Conservation (phyloP, 2,797 vertebrate species). For the Anabas testudineus region DNA sequence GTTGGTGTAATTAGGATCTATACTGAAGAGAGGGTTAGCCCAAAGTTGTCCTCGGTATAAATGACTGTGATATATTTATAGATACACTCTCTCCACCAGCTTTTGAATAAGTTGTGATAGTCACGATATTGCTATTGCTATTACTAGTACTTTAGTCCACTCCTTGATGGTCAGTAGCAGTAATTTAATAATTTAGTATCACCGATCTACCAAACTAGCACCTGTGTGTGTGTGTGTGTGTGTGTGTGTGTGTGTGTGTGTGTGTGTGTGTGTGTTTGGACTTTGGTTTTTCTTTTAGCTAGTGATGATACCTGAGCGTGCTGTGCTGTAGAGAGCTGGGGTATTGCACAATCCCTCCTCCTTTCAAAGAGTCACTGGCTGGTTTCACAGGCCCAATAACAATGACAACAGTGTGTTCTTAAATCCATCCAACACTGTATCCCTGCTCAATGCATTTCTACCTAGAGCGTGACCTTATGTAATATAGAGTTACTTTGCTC, state of each 20-base stretch:
- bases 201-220: too few relatives aligned
- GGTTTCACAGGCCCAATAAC: conserved; percentile 36
- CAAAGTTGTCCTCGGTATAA: not conserved
- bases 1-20: too few relatives aligned
- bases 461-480: conserved; percentile 48
- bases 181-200: too few relatives aligned
- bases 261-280: too few relatives aligned
- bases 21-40: too few relatives aligned
- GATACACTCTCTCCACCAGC: too few relatives aligned
- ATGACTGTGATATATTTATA: too few relatives aligned
- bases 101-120: not conserved
- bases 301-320: conserved; percentile 30
- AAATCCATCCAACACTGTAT: conserved; percentile 44
- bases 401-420: conserved; percentile 37
- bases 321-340: conserved; percentile 9
- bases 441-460: conserved; percentile 45
- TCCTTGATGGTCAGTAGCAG: not conserved
- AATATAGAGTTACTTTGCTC: conserved; percentile 22
- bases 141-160: too few relatives aligned
- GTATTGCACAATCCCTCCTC: conserved; percentile 44
- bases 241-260: too few relatives aligned
- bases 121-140: too few relatives aligned
- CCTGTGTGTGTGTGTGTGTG: too few relatives aligned
- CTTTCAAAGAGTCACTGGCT: conserved; percentile 39
- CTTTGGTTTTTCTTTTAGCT: conserved; percentile 33